Conservation (phyloP, 2,888 invertebrate species). For the Eutolmus rufibarbis region DNA sequence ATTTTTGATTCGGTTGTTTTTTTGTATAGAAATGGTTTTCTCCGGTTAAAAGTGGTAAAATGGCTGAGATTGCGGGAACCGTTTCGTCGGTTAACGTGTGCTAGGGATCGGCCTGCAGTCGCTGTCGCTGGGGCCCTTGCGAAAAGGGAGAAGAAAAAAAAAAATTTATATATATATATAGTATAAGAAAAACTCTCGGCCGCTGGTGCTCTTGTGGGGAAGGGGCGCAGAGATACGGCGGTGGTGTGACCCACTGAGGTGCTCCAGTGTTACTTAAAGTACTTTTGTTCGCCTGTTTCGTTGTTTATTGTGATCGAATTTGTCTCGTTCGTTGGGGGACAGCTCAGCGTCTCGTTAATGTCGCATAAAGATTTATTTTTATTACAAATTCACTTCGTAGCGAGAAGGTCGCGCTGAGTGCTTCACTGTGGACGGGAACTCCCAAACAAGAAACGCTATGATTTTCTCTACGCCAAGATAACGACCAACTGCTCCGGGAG, state of each 20-base stretch:
- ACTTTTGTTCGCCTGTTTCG: not conserved
- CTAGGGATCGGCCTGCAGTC: not conserved
- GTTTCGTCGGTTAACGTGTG: not conserved
- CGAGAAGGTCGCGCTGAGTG: not conserved
- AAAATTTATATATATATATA: not conserved
- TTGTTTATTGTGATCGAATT: conserved; percentile 23
- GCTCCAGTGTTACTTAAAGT: not conserved
- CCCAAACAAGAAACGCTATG: not conserved
- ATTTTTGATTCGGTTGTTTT: not conserved
- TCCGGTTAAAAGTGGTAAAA: not conserved
- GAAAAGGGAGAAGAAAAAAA: not conserved
- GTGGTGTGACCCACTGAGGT: conserved; percentile 6
- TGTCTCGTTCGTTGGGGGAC: not conserved
- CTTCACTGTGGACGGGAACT: not conserved
- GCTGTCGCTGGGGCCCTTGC: not conserved
- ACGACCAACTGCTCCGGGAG: not conserved
- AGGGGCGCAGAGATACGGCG: not conserved
- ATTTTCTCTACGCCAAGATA: not conserved
- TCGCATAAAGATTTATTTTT: conserved; percentile 18
- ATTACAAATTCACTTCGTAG: not conserved
- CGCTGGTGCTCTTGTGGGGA: not conserved
- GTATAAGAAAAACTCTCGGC: not conserved
- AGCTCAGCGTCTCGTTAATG: not conserved
- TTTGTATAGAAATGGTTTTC: not conserved
- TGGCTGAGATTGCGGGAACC: not conserved